phyloP scores from a whole-genome alignment of 2,888 invertebrate genomes.

The Portevinia maculata region DNA sequence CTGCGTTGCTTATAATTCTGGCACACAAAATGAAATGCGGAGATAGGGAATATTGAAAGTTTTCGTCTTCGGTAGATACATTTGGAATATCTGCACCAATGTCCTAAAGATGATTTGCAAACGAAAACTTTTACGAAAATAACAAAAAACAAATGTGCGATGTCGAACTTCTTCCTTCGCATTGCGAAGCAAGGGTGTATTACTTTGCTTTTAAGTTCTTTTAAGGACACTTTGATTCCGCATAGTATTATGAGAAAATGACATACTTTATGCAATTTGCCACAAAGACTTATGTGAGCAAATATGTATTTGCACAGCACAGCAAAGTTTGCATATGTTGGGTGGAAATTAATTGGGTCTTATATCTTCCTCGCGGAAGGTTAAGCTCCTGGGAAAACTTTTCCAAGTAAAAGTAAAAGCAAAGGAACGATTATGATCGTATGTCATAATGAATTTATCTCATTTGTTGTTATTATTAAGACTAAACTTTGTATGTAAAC shows the following conservation, averaged over 20 bases:
- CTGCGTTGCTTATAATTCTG: not conserved
- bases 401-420: not conserved
- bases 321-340: not conserved
- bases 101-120: slow-evolving; percentile 66
- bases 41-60: slow-evolving; percentile 54
- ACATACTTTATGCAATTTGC: slow-evolving; percentile 11
- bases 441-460: not conserved
- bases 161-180: slow-evolving; percentile 59
- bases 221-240: slow-evolving; percentile 30
- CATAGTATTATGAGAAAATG: slow-evolving; percentile 16
- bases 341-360: slow-evolving; percentile 3
- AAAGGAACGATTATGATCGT: not conserved
- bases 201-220: slow-evolving; percentile 17
- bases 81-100: slow-evolving; percentile 56
- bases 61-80: slow-evolving; percentile 16
- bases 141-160: slow-evolving; percentile 28
- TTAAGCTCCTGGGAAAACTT: not conserved
- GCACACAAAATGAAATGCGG: slow-evolving; percentile 37
- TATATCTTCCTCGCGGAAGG: not conserved
- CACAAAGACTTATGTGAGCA: slow-evolving; percentile 1
- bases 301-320: slow-evolving; percentile 2
- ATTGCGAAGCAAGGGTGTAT: slow-evolving; percentile 8
- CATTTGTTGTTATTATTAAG: not conserved
- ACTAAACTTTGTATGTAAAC: not conserved
- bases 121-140: slow-evolving; percentile 36